phyloP scores from a whole-genome alignment of 2,888 invertebrate genomes.

The Galerucella calmariensis region DNA sequence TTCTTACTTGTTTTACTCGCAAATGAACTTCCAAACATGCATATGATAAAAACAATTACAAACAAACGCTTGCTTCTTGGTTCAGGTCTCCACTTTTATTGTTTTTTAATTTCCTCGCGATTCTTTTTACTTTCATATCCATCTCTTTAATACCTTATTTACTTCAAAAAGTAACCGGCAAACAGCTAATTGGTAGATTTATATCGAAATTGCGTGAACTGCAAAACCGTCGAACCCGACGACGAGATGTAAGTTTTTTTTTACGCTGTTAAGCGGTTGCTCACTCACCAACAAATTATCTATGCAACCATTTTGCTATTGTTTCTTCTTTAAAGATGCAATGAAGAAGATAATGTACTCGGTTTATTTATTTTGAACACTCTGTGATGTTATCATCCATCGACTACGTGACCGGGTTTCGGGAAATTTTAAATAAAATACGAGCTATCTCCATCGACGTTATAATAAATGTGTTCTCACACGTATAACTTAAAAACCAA shows the following conservation, averaged over 20 bases:
- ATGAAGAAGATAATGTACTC: constrained; percentile 47
- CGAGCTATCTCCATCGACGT: constrained; percentile 28
- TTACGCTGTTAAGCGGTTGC: constrained; percentile 49
- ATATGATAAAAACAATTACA: too few species aligned
- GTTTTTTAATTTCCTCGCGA: not conserved
- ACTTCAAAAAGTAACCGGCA: constrained; percentile 57
- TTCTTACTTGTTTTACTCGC: too few species aligned
- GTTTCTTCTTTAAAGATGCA: constrained; percentile 49
- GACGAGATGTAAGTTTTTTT: not conserved
- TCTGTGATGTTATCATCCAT: constrained; percentile 27
- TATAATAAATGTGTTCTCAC: constrained; percentile 28
- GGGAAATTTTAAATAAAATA: constrained; percentile 29
- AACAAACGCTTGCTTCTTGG: too few species aligned
- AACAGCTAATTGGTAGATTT: constrained; percentile 64
- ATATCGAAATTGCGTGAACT: constrained; percentile 62
- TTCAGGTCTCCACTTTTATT: not conserved
- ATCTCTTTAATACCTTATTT: constrained; percentile 51
- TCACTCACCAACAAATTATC: constrained; percentile 45
- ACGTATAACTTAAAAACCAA: not conserved
- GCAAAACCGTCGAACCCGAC: constrained; percentile 57
- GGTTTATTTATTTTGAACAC: constrained; percentile 45
- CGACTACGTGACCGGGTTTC: constrained; percentile 24
- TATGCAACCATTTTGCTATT: constrained; percentile 55
- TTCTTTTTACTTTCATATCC: not conserved
- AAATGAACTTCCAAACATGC: too few species aligned